Evolutionary conservation across 1,140 invertebrate species (phyloP).

Genomic region (Meloidogyne exigua): DNA sequence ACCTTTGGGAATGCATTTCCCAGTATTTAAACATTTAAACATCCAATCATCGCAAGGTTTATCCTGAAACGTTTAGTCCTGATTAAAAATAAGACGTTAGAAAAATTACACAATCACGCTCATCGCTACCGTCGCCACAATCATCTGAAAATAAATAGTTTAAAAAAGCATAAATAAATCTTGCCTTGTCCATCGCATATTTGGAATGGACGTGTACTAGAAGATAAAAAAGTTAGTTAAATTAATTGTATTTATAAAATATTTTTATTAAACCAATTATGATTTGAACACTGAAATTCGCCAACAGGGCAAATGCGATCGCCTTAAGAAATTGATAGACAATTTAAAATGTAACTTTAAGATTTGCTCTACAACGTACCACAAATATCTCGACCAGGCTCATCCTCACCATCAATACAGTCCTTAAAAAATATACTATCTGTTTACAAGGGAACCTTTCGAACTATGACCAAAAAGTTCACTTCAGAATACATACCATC

Average conservation of each 20-base stretch:
- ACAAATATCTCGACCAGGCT: constrained; percentile 58
- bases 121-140: constrained; percentile 66
- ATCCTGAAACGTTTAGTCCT: constrained; percentile 29
- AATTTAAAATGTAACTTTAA: background rate
- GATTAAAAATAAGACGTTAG: background rate
- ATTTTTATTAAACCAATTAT: background rate
- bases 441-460: too few species aligned
- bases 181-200: constrained; percentile 80
- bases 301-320: constrained; percentile 70
- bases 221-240: constrained; percentile 70
- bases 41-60: constrained; percentile 63
- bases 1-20: constrained; percentile 84
- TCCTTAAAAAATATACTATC: constrained; percentile 69
- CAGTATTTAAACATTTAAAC: constrained; percentile 85
- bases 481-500: too few species aligned
- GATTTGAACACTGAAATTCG: constrained; percentile 80
- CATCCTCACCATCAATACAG: constrained; percentile 71
- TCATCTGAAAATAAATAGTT: constrained; percentile 70
- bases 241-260: constrained; percentile 63
- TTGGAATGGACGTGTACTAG: constrained; percentile 79
- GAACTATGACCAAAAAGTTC: too few species aligned
- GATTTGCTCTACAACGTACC: constrained; percentile 60
- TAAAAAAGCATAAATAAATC: background rate
- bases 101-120: constrained; percentile 56
- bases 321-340: constrained; percentile 12